Evolutionary conservation across 2,113 vertebrate species (phyloP).

Genomic region (Xyliphius kryptos): DNA sequence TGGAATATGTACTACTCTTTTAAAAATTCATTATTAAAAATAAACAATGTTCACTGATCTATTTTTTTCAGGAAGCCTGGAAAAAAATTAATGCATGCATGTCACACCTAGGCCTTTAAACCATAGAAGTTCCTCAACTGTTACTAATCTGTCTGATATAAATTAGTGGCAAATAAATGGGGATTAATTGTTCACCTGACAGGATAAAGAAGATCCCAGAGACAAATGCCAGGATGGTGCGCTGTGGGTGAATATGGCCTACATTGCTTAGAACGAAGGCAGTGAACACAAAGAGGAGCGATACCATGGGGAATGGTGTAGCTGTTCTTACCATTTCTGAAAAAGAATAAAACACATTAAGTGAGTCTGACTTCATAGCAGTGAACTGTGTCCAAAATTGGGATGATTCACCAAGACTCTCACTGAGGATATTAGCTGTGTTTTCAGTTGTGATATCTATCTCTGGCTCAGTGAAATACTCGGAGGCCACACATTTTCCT

Average conservation of each 20-base stretch:
- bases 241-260: constrained; percentile 88
- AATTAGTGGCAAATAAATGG: neutral
- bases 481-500: constrained; percentile 82
- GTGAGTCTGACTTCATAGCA: neutral
- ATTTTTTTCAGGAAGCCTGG: too few species aligned
- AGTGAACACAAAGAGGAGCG: constrained; percentile 95
- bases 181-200: constrained; percentile 68
- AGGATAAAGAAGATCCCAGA: constrained; percentile 98
- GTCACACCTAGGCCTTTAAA: too few species aligned
- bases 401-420: constrained; percentile 47
- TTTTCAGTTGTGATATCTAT: constrained; percentile 88
- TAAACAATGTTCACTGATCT: too few species aligned
- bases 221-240: constrained; percentile 93
- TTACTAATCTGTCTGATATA: neutral
- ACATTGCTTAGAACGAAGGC: constrained; percentile 96
- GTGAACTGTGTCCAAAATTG: neutral
- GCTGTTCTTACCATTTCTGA: constrained; percentile 95
- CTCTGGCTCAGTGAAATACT: constrained; percentile 85
- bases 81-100: too few species aligned
- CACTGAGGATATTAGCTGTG: constrained; percentile 89
- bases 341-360: neutral
- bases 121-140: too few species aligned
- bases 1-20: too few species aligned
- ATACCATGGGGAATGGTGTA: constrained; percentile 92
- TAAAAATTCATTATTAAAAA: too few species aligned